phyloP scores from a whole-genome alignment of 2,797 vertebrate genomes.

The Ataeniobius toweri region DNA sequence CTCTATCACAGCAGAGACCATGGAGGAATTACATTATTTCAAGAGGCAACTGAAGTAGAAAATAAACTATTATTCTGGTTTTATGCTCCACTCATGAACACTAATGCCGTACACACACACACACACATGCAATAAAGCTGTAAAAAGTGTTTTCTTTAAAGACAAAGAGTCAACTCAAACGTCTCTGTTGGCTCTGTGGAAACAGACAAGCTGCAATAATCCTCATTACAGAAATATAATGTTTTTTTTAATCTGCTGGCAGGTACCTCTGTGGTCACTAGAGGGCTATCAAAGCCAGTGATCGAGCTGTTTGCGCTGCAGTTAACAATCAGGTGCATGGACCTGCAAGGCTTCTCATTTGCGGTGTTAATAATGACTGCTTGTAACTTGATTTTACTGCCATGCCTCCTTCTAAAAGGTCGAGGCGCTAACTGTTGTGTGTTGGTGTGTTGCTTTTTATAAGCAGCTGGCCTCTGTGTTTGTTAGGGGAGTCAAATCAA shows the following conservation, averaged over 20 bases:
- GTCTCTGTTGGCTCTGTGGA: constrained; percentile 34
- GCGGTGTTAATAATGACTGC: constrained; percentile 39
- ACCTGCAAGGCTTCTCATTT: constrained; percentile 46
- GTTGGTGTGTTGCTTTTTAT: background rate
- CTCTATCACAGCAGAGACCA: constrained; percentile 38
- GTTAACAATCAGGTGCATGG: constrained; percentile 58
- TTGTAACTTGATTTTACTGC: constrained; percentile 38
- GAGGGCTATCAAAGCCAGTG: constrained; percentile 69
- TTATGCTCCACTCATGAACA: constrained; percentile 41
- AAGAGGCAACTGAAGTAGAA: constrained; percentile 44
- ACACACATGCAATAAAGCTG: constrained; percentile 32
- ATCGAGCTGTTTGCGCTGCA: constrained; percentile 10
- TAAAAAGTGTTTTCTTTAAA: constrained; percentile 34
- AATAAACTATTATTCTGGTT: constrained; percentile 50
- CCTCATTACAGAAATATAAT: constrained; percentile 55
- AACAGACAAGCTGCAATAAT: constrained; percentile 31
- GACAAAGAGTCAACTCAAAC: constrained; percentile 17
- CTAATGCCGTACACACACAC: constrained; percentile 7
- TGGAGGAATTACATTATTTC: constrained; percentile 55
- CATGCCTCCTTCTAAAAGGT: constrained; percentile 27
- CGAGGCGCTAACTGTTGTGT: constrained; percentile 22
- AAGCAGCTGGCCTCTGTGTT: constrained; percentile 7
- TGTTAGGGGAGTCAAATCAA: background rate
- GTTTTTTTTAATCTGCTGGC: constrained; percentile 35
- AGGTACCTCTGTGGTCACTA: constrained; percentile 64